These are phyloP conservation scores for Lycaon pictus DNA, from an alignment of 2,113 vertebrate genomes.

Conservation along the genomic window DNA sequence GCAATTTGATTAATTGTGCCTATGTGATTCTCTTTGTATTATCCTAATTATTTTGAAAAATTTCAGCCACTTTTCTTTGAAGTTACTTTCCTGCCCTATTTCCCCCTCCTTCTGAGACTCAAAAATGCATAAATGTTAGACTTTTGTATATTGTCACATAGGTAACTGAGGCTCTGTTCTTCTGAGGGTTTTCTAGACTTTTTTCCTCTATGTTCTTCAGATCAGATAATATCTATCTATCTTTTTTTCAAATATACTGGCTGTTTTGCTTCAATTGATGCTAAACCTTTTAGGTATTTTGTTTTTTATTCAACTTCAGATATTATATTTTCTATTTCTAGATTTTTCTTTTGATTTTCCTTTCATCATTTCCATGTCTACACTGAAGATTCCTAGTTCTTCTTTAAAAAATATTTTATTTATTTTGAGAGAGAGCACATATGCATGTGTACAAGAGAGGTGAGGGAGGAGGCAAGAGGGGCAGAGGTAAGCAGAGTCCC, in stretches of 20 bases:
- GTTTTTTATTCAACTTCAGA: background rate
- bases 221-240: background rate
- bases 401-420: background rate
- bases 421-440: background rate
- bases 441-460: background rate
- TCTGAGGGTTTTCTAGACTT: background rate
- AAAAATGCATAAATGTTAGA: background rate
- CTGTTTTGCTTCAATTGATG: background rate
- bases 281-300: background rate
- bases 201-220: background rate
- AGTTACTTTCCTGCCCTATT: background rate
- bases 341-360: background rate
- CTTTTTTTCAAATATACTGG: background rate
- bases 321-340: background rate
- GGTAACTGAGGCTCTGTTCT: background rate
- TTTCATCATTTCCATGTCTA: background rate
- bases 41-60: background rate
- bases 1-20: background rate
- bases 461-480: background rate
- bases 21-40: background rate
- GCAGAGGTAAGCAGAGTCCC: background rate
- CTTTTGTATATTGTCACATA: background rate
- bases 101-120: background rate
- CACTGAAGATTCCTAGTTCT: background rate
- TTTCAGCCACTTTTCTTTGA: background rate